Conservation (phyloP, 2,797 vertebrate genomes). For the Sebastes baramenuke region DNA sequence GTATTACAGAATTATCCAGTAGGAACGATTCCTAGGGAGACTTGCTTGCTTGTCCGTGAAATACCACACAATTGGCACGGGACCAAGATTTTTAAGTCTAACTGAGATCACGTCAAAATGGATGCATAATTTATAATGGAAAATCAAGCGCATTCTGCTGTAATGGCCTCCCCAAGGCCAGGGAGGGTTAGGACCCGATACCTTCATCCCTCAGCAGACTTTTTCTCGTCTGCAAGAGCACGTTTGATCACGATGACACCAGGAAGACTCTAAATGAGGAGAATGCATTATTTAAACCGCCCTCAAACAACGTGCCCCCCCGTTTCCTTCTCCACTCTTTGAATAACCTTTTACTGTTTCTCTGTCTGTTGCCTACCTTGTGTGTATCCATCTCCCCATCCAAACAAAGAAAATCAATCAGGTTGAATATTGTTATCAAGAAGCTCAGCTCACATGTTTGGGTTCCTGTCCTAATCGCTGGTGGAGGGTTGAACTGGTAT, state of each 20-base stretch:
- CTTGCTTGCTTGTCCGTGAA: background rate
- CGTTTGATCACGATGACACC: constrained; percentile 26
- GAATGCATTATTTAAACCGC: constrained; percentile 43
- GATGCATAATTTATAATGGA: constrained; percentile 44
- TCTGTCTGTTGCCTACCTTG: background rate
- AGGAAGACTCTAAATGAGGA: constrained; percentile 16
- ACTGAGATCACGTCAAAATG: background rate
- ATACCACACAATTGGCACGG: background rate
- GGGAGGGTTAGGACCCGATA: constrained; percentile 13
- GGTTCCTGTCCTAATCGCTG: background rate
- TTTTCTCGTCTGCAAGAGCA: background rate
- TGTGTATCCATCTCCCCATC: background rate
- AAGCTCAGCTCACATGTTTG: background rate
- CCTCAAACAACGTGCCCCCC: constrained; percentile 2
- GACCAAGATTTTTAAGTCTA: background rate
- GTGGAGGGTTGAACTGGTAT: background rate
- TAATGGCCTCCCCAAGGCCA: constrained; percentile 33
- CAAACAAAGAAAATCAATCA: constrained; percentile 33
- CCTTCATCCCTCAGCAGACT: background rate
- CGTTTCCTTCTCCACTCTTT: background rate
- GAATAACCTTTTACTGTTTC: background rate
- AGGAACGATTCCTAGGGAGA: background rate
- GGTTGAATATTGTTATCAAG: background rate
- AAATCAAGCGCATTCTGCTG: background rate
- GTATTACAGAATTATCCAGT: background rate